phyloP scores from a whole-genome alignment of 2,113 vertebrate genomes.

The Grallaria varia region DNA sequence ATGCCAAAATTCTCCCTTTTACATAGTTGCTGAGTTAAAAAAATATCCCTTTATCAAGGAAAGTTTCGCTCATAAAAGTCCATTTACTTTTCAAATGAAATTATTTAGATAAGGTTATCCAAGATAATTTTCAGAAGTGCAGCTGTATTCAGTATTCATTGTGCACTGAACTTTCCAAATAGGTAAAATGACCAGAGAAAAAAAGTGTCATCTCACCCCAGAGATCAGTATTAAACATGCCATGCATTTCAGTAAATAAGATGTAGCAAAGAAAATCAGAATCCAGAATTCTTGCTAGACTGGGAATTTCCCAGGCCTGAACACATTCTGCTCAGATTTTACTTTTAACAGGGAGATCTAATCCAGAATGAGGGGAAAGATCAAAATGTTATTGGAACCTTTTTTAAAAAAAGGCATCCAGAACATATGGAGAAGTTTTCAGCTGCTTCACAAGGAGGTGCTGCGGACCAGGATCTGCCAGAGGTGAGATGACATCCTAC shows the following conservation, averaged over 20 bases:
- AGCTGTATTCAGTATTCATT: not conserved
- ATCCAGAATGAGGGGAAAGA: not conserved
- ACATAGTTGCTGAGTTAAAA: slow-evolving; percentile 8
- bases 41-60: slow-evolving; percentile 9
- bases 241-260: not conserved
- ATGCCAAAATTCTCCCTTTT: not conserved
- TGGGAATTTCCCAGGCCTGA: not conserved
- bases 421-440: not conserved
- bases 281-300: not conserved
- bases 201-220: not conserved
- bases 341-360: not conserved
- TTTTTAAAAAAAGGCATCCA: not conserved
- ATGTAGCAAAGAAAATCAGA: not conserved
- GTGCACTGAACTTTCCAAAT: not conserved
- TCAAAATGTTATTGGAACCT: not conserved
- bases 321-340: not conserved
- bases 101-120: slow-evolving; percentile 31
- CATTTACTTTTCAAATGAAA: slow-evolving; percentile 20
- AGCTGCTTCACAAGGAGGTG: not conserved
- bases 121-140: slow-evolving; percentile 24
- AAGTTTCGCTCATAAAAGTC: slow-evolving; percentile 29
- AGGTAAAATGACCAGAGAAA: not conserved
- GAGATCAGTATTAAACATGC: not conserved
- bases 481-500: not conserved
- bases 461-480: not conserved